Conservation (phyloP, 2,888 invertebrate species). For the Saturnia japonica region DNA sequence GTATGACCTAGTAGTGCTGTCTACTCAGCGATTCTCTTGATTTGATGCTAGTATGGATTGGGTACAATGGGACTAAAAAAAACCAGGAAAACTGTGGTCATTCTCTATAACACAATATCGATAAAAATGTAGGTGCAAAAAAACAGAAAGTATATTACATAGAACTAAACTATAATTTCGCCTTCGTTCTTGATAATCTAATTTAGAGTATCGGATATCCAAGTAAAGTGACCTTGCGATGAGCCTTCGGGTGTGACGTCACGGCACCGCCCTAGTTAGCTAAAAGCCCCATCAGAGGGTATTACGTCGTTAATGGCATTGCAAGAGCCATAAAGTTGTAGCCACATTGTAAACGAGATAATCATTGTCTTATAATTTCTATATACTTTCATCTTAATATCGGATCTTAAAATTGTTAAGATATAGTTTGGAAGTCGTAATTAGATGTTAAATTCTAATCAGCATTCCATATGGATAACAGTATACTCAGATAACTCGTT, state of each 20-base stretch:
- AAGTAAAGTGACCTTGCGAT: neutral
- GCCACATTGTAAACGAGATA: neutral
- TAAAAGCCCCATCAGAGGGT: slow-evolving; percentile 13
- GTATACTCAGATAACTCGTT: no score
- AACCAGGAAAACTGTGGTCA: no score
- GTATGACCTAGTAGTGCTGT: no score
- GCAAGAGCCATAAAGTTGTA: neutral
- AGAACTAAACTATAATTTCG: neutral
- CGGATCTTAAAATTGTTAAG: no score
- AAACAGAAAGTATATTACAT: neutral
- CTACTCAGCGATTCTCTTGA: no score
- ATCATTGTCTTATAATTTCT: neutral
- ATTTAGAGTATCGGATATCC: slow-evolving; percentile 14
- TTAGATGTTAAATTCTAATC: no score
- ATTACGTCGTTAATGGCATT: slow-evolving; percentile 15
- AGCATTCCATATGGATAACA: no score
- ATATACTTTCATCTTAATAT: neutral
- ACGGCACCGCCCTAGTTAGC: slow-evolving; percentile 15
- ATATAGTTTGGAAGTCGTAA: no score
- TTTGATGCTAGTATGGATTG: no score
- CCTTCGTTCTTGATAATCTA: slow-evolving; percentile 4
- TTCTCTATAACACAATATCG: no score
- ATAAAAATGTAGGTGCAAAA: no score
- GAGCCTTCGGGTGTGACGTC: slow-evolving; percentile 12
- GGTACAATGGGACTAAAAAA: no score